Evolutionary conservation across 2,113 vertebrate species (phyloP), one percentile per base, ranked within the genome.

Genomic region (Laticauda colubrina): DNA sequence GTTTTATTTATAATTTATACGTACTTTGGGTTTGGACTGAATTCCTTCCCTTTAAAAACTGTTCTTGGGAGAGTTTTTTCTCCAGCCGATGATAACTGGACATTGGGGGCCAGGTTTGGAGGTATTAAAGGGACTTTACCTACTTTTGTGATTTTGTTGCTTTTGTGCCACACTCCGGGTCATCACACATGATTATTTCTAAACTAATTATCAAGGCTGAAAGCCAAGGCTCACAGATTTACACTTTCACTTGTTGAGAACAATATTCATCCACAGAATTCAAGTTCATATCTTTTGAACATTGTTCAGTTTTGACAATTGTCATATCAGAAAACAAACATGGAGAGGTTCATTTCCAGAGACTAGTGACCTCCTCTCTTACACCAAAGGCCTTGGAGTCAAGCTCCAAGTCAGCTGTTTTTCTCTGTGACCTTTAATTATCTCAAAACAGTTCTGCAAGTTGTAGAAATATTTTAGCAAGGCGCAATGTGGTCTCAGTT

Each of bases 271-370:
- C 95, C 95, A 95, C 95, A 95, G 94, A 96, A 95, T 92, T 94
- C 95, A 95, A 89, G 26, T 45, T 96, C 87, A 96, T 57, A 95
- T 96, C 96, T 97, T 96, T 96, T 97, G 96, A 98, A 96, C 88
- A 92, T 87, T 94, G 64, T 93, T 94, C 94, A 95, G 94, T 96
- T 97, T 94, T 96, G 89, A 96, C 93, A 94, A 96, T 91, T 95
- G 93, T 96, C 96, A 95, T 96, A 96, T 97, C 95, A 96, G 96
- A 96, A 94, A 86, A 26, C 57, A 90, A 91, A 87, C 85, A 53
- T 12, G 69, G 94, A 97, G 93, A 93, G 93, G 93, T 89, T 97
- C 95, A 48, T 95, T 96, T 95, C 95, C 96, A 96, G 96, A 97
- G 96, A 96, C 92, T 95, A 88, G 20, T 94, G 95, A 96, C 96